Conservation (phyloP, 2,113 vertebrate genomes). For the Meles meles region DNA sequence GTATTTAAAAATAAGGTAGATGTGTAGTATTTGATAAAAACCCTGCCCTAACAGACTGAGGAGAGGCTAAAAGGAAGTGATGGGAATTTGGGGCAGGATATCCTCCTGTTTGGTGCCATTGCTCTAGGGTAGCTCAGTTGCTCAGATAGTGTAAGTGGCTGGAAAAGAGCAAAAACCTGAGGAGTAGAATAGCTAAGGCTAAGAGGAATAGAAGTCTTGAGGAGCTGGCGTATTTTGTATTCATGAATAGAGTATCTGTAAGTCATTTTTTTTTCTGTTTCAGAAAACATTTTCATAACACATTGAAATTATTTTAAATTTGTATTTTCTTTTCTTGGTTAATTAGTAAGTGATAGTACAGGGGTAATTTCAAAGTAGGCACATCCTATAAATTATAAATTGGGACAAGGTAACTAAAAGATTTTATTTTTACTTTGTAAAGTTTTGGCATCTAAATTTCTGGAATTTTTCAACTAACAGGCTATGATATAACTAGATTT, state of each 20-base stretch:
- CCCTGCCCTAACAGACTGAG: background rate
- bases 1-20: background rate
- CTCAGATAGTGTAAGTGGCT: background rate
- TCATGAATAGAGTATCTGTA: background rate
- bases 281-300: constrained; percentile 19
- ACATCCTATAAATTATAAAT: background rate
- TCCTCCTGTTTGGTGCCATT: background rate
- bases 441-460: background rate
- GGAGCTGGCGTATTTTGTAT: background rate
- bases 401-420: background rate
- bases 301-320: constrained; percentile 14
- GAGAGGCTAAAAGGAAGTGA: background rate
- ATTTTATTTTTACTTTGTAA: background rate
- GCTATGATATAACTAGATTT: background rate
- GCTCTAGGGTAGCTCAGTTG: background rate
- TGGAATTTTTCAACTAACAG: background rate
- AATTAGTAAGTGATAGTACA: constrained; percentile 24
- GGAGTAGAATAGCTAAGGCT: background rate
- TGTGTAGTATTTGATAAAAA: background rate
- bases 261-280: background rate
- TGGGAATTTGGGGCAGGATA: background rate
- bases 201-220: background rate
- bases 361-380: constrained; percentile 10
- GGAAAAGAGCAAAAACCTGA: background rate
- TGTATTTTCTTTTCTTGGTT: background rate